Evolutionary conservation across 2,113 vertebrate species (phyloP).

Genomic region (Phoenicopterus ruber): DNA sequence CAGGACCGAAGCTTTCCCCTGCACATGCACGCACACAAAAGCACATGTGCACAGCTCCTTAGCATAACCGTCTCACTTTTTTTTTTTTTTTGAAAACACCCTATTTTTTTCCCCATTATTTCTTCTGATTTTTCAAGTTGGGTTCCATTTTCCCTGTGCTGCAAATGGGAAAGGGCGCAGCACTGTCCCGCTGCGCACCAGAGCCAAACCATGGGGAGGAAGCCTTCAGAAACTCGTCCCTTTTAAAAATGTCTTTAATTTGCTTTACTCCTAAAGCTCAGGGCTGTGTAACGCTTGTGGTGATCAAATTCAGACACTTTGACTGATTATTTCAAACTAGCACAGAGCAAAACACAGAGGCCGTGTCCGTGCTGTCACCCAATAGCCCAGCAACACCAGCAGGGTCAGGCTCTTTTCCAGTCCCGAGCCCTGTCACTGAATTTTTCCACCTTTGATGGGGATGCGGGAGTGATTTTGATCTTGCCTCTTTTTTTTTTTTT

Average conservation of each 20-base stretch:
- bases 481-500: neutral
- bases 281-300: neutral
- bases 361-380: neutral
- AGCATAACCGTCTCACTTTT: neutral
- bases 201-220: neutral
- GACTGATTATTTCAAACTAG: neutral
- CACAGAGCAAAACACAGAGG: neutral
- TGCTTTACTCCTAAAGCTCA: neutral
- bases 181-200: neutral
- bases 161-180: neutral
- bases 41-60: neutral
- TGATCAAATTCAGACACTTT: neutral
- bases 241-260: neutral
- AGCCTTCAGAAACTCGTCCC: neutral
- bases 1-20: neutral
- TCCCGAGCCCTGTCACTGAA: neutral
- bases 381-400: neutral
- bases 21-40: neutral
- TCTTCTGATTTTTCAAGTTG: neutral
- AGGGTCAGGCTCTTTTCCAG: neutral
- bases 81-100: neutral
- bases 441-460: neutral
- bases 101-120: neutral
- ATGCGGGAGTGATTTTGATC: neutral
- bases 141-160: neutral